Conservation (phyloP, 1,140 invertebrate species). For the Bombus confusus region DNA sequence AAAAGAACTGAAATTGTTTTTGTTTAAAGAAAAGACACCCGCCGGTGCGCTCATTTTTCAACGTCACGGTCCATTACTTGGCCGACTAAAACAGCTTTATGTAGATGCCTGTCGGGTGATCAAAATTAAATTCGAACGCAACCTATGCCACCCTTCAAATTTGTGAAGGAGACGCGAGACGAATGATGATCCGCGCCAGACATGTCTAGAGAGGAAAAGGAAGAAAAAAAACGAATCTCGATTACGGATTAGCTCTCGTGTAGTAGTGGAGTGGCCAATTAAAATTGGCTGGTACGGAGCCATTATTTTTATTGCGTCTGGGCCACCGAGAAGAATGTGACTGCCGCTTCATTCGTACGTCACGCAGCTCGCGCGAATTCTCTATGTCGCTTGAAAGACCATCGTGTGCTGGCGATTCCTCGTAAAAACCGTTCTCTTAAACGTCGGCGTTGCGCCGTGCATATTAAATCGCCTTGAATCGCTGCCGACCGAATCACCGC, state of each 20-base stretch:
- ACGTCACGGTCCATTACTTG: not conserved
- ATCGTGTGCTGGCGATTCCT: not conserved
- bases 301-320: slow-evolving; percentile 43
- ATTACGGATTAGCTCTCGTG: not conserved
- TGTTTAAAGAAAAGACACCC: not conserved
- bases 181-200: slow-evolving; percentile 41
- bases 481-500: not conserved
- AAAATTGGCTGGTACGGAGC: slow-evolving; percentile 2
- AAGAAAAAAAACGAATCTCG: slow-evolving; percentile 1
- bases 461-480: not conserved
- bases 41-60: not conserved
- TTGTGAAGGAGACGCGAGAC: slow-evolving; percentile 63
- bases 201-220: not conserved
- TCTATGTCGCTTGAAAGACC: not conserved
- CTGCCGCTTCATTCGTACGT: not conserved
- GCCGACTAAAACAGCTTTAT: slow-evolving; percentile 17
- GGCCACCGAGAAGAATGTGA: not conserved
- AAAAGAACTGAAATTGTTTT: not conserved
- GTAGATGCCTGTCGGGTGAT: not conserved
- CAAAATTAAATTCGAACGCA: slow-evolving; percentile 54
- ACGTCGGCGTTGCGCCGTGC: not conserved
- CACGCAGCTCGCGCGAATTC: not conserved
- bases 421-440: slow-evolving; percentile 3
- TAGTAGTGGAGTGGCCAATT: slow-evolving; percentile 12
- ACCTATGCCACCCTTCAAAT: slow-evolving; percentile 70